Evolutionary conservation across 2,113 vertebrate genomes (phyloP).

Genomic region (Colius striatus): DNA sequence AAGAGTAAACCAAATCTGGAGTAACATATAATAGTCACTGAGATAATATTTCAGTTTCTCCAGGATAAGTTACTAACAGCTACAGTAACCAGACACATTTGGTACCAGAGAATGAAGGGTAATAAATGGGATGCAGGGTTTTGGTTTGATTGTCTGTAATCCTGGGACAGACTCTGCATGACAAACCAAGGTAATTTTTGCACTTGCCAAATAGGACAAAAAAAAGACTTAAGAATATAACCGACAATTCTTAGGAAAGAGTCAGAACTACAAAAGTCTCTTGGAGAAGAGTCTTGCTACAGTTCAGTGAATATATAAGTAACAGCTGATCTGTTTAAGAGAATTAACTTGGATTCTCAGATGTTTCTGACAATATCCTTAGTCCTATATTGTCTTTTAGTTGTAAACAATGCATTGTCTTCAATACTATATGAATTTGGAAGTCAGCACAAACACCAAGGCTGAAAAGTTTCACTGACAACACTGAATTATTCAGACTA

Average conservation of each 20-base stretch:
- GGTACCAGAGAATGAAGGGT: neutral
- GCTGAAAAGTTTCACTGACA: neutral
- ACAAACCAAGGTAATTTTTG: neutral
- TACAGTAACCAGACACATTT: neutral
- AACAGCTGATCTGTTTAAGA: neutral
- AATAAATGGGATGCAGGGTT: neutral
- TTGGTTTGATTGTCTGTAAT: neutral
- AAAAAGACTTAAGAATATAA: neutral
- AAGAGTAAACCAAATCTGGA: neutral
- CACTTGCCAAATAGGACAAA: neutral
- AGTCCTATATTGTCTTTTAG: neutral
- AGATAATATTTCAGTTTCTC: neutral
- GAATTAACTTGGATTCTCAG: neutral
- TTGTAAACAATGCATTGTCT: neutral
- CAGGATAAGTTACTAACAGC: neutral
- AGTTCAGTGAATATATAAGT: neutral
- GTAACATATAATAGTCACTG: neutral
- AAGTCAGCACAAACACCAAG: neutral
- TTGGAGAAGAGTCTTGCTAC: neutral
- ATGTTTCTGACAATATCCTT: neutral
- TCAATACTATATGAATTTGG: neutral
- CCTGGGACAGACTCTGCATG: neutral
- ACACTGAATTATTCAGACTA: neutral
- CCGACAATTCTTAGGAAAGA: neutral
- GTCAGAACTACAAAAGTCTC: neutral